Percentiles rank a stretch among this genome's conserved stretches.
These are phyloP conservation scores for Erpetoichthys calabaricus DNA, from an alignment of 2,797 vertebrate species.

Conservation along the genomic window DNA sequence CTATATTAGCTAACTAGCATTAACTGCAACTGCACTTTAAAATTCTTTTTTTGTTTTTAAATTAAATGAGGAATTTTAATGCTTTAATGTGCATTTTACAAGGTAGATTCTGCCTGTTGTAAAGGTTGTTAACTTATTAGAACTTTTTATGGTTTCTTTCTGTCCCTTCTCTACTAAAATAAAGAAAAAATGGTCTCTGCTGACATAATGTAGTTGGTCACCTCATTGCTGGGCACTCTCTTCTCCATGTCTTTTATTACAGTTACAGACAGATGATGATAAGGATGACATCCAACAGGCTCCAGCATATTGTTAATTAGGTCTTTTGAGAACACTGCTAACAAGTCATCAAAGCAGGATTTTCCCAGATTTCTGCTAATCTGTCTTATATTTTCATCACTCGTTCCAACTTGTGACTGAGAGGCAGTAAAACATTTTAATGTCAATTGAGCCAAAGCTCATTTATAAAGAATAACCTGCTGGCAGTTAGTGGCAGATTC, in stretches of 20 bases:
- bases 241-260: slow-evolving; percentile 32
- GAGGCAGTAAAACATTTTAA: too few species aligned
- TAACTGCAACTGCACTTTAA: too few species aligned
- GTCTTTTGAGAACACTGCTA: not conserved
- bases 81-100: slow-evolving; percentile 45
- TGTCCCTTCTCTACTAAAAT: slow-evolving; percentile 41
- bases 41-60: too few species aligned
- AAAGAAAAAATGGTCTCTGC: slow-evolving; percentile 37
- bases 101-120: slow-evolving; percentile 48
- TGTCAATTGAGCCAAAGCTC: too few species aligned
- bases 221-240: slow-evolving; percentile 41
- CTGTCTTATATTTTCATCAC: too few species aligned
- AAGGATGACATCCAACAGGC: slow-evolving; percentile 30
- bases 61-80: slow-evolving; percentile 42
- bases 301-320: not conserved
- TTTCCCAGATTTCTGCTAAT: slow-evolving; percentile 8
- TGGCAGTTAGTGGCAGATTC: too few species aligned
- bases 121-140: slow-evolving; percentile 45
- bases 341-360: slow-evolving; percentile 11
- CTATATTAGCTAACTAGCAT: too few species aligned
- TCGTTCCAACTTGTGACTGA: too few species aligned
- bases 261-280: slow-evolving; percentile 39
- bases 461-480: too few species aligned
- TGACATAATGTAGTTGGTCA: slow-evolving; percentile 22
- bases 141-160: slow-evolving; percentile 35